Percentiles rank a stretch among this genome's conserved stretches.
Evolutionary conservation across 2,113 vertebrate genomes (phyloP).

Genomic region (Caranx ignobilis): DNA sequence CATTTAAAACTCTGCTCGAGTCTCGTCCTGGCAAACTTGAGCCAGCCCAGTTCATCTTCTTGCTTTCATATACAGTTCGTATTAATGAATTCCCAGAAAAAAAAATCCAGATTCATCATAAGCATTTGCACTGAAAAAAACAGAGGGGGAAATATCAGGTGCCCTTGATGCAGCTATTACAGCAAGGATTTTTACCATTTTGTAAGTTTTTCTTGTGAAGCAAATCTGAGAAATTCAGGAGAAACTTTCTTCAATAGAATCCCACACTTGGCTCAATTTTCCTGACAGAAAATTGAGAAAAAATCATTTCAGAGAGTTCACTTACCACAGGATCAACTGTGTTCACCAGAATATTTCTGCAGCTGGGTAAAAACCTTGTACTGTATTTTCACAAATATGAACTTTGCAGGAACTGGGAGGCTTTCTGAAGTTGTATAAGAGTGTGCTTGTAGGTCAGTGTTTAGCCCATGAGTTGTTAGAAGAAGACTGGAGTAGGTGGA

Average conservation of each 20-base stretch:
- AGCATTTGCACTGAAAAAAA: not conserved
- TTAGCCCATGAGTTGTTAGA: not conserved
- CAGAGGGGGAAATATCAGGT: not conserved
- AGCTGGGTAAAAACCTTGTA: not conserved
- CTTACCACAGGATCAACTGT: not conserved
- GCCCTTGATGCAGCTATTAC: not conserved
- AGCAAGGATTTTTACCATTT: not conserved
- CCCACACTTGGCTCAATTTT: not conserved
- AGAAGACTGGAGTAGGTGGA: not conserved
- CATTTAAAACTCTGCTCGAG: not conserved
- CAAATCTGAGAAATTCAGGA: not conserved
- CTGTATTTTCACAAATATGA: not conserved
- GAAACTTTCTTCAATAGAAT: not conserved
- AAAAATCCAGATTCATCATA: not conserved
- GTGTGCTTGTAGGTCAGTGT: not conserved
- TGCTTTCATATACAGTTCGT: not conserved
- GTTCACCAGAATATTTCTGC: not conserved
- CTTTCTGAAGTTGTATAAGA: not conserved
- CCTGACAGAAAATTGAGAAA: not conserved
- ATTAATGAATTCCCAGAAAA: not conserved
- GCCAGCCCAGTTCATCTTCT: not conserved
- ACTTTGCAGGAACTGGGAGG: not conserved
- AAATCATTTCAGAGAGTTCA: not conserved
- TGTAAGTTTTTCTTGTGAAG: not conserved
- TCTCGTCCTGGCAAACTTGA: not conserved